phyloP scores from a whole-genome alignment of 2,113 vertebrate species.

The Sander vitreus region DNA sequence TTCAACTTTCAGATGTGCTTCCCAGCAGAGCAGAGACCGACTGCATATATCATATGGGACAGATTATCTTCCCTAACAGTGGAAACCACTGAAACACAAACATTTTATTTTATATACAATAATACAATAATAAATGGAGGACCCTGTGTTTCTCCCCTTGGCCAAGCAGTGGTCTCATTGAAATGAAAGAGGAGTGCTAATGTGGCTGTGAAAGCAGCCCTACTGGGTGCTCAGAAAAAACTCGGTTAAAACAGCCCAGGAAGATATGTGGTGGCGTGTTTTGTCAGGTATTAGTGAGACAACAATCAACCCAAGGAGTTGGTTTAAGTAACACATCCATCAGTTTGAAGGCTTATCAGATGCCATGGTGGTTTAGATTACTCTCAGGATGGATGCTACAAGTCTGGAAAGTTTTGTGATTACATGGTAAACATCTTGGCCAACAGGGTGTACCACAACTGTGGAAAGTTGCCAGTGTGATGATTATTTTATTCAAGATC shows the following conservation, averaged over 20 bases:
- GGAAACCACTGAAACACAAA: neutral
- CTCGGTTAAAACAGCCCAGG: neutral
- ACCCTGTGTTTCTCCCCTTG: neutral
- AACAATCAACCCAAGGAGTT: neutral
- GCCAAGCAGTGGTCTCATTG: neutral
- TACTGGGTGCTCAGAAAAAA: neutral
- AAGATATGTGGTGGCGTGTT: neutral
- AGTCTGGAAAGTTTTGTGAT: neutral
- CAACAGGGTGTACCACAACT: neutral
- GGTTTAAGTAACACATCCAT: constrained; percentile 4
- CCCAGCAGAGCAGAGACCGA: constrained; percentile 10
- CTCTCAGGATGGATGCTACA: neutral
- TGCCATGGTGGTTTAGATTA: neutral
- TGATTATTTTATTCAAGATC: neutral
- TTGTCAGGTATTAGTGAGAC: neutral
- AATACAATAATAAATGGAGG: neutral
- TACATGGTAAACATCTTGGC: neutral
- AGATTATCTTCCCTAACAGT: constrained; percentile 1
- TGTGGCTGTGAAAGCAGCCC: neutral
- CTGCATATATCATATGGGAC: neutral
- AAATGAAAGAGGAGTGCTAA: neutral
- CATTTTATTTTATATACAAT: neutral
- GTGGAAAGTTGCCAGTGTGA: neutral
- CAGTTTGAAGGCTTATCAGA: neutral
- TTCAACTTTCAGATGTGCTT: constrained; percentile 13